Conservation (phyloP, 1,140 invertebrate genomes). For the Vollenhovia emeryi region DNA sequence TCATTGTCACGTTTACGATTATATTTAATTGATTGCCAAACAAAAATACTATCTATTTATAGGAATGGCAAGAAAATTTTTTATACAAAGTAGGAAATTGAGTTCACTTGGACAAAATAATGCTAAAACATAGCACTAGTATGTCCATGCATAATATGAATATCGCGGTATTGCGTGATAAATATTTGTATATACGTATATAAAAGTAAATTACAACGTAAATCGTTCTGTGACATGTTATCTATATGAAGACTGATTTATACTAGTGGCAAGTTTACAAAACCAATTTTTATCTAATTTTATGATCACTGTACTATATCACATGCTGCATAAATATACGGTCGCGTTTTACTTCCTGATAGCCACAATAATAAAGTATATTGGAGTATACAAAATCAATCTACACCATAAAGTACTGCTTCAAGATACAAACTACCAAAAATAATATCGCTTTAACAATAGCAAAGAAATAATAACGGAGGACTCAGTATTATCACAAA, state of each 20-base stretch:
- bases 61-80: not conserved
- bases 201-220: not conserved
- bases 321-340: constrained; percentile 44
- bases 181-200: not conserved
- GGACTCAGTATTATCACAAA: constrained; percentile 59
- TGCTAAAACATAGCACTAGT: not conserved
- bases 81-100: not conserved
- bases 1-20: constrained; percentile 5
- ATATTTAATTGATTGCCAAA: not conserved
- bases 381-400: constrained; percentile 42
- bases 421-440: constrained; percentile 58
- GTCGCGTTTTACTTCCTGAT: not conserved
- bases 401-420: constrained; percentile 58
- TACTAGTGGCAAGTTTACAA: constrained; percentile 43
- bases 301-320: constrained; percentile 1
- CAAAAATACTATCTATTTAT: not conserved
- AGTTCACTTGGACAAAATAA: constrained; percentile 20
- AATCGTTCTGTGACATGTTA: not conserved
- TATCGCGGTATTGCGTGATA: not conserved
- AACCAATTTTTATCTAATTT: constrained; percentile 43
- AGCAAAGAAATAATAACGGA: constrained; percentile 57
- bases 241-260: constrained; percentile 3
- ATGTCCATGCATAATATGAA: constrained; percentile 13
- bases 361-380: constrained; percentile 52
- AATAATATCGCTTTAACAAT: constrained; percentile 57